A percentile compares a stretch with the other conserved stretches of the same genome.
Evolutionary conservation across 2,797 vertebrate genomes (phyloP).

Genomic region (Spondyliosoma cantharus): DNA sequence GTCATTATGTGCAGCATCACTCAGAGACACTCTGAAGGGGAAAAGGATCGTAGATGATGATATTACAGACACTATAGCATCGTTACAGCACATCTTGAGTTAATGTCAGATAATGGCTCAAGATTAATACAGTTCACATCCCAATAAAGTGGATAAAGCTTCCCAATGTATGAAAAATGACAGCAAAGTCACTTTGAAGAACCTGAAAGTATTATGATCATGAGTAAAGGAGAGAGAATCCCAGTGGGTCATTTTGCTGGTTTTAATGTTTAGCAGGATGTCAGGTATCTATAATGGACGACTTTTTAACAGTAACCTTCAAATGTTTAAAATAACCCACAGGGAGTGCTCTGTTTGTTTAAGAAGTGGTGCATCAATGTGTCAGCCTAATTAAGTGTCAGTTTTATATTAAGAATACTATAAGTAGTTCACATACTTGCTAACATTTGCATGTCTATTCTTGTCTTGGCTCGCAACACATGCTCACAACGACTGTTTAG

Average conservation of each 20-base stretch:
- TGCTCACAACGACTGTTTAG: neutral
- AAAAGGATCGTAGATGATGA: constrained; percentile 11
- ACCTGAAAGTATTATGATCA: neutral
- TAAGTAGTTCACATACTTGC: constrained; percentile 56
- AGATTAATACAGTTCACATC: constrained; percentile 41
- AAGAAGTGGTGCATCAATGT: constrained; percentile 47
- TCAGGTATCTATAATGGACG: constrained; percentile 26
- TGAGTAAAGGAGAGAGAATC: neutral
- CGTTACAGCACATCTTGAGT: constrained; percentile 45
- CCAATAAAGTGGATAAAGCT: constrained; percentile 17
- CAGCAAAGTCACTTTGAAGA: constrained; percentile 56
- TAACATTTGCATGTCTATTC: constrained; percentile 61
- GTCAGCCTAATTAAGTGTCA: constrained; percentile 68
- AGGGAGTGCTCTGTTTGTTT: constrained; percentile 55
- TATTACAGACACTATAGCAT: constrained; percentile 27
- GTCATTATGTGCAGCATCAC: constrained; percentile 49
- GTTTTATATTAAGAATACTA: constrained; percentile 53
- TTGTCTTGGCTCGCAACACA: constrained; percentile 25
- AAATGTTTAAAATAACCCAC: constrained; percentile 52
- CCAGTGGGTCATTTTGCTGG: neutral
- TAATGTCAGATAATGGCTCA: constrained; percentile 42
- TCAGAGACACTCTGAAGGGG: constrained; percentile 33
- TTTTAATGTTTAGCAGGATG: constrained; percentile 29
- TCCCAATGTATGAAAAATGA: constrained; percentile 1
- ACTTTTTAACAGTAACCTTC: constrained; percentile 48